A percentile compares a stretch with the other conserved stretches of the same genome.
Evolutionary conservation across 2,888 invertebrate species (phyloP).

Genomic region (Galerucella calmariensis): DNA sequence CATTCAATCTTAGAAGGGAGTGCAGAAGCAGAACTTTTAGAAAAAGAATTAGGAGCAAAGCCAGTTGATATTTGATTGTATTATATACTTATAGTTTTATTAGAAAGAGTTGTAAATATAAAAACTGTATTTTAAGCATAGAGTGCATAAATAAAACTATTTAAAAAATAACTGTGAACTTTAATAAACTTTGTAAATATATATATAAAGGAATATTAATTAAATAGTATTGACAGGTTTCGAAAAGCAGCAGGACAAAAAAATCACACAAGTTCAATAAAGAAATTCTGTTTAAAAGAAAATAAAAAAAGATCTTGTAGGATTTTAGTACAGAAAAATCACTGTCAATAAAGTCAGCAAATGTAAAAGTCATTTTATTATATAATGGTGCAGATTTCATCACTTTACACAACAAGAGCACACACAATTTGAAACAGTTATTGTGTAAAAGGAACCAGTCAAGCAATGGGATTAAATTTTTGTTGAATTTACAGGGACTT

Average conservation of each 20-base stretch:
- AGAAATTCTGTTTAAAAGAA: neutral
- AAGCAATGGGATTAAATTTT: too few species aligned
- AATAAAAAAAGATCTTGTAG: neutral
- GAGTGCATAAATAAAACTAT: neutral
- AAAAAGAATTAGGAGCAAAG: constrained; percentile 31
- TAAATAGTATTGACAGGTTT: neutral
- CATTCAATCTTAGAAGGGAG: constrained; percentile 75
- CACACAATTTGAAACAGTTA: too few species aligned
- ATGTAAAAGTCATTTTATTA: too few species aligned
- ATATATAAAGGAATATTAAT: neutral
- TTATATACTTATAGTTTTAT: constrained; percentile 2
- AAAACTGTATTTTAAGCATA: neutral
- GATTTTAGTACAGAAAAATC: too few species aligned
- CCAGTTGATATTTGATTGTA: constrained; percentile 34
- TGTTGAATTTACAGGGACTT: too few species aligned
- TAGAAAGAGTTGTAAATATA: neutral
- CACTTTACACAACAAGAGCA: too few species aligned
- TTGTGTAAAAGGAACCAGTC: too few species aligned
- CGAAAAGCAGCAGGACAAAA: neutral
- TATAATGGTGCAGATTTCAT: too few species aligned
- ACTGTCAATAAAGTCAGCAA: too few species aligned
- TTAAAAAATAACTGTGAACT: neutral
- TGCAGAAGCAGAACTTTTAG: constrained; percentile 62
- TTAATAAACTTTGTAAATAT: neutral
- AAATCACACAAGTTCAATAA: neutral